Base-by-base conservation (phyloP, 2,113 vertebrate genomes). In the Reinhardtius hippoglossoides region DNA sequence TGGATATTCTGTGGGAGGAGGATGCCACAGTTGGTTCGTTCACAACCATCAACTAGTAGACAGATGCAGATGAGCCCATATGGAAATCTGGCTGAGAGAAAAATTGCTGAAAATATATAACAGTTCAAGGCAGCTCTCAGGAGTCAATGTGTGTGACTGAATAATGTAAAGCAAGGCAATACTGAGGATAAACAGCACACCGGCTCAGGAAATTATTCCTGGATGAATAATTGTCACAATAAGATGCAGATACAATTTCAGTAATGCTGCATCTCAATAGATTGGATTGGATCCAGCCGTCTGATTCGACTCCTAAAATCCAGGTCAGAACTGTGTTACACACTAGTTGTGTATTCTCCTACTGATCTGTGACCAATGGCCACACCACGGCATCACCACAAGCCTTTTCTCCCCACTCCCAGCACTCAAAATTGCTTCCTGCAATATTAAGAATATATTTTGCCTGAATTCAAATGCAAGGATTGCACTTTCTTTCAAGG, bases 341-440 rank as follows among this genome's bases (percentile, higher is more conserved):
- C 18, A 62, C 18, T 48, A 64, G 57, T 70, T 72, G 57, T 87
- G 78, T 71, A 77, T 85, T 85, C 77, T 82, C 74, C 66, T 31
- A 31, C 31, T 78, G 42, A 42, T 71, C 60, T 81, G 80, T 84
- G 85, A 88, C 84, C 64, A 76, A 78, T 81, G 71, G 23, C 40
- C 70, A 70, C 54, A 80, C 68, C 68, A 64, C 71, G 56, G 63
- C 69, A 77, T 48, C 73, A 61, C 57, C 67, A 31, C 83, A 88
- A 89, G 89, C 76, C 81, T 70, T 68, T 92, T 89, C 67, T 89
- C 77, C 84, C 67, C 87, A 87, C 83, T 86, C 18, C 58, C 20
- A 59, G 58, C 64, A 80, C 66, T 83, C 71, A 44, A 81, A 91
- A 91, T 83, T 77, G 74, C 77, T 74, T 82, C 71, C 46, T 73